Conservation (phyloP, 2,888 invertebrate genomes). For the Pogonocherus hispidulus region DNA sequence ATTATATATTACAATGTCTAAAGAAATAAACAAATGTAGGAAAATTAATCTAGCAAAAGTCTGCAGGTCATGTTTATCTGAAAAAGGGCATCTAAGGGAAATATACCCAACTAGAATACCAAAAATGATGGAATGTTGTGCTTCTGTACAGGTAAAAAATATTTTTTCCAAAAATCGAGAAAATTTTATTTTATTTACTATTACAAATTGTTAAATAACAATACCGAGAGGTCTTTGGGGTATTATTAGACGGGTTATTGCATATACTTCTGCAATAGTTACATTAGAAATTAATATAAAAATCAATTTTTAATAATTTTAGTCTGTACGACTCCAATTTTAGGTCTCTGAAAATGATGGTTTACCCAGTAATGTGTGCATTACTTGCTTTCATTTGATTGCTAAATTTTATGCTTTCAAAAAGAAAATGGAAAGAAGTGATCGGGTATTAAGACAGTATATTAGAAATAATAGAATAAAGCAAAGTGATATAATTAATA, state of each 20-base stretch:
- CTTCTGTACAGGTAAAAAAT: constrained; percentile 60
- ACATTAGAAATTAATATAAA: too few relatives aligned
- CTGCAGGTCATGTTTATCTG: constrained; percentile 62
- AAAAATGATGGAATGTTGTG: constrained; percentile 62
- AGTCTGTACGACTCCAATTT: too few relatives aligned
- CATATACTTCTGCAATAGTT: too few relatives aligned
- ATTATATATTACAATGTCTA: constrained; percentile 38
- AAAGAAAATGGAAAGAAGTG: constrained; percentile 64
- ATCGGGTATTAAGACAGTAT: constrained; percentile 61
- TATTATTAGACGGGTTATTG: too few relatives aligned
- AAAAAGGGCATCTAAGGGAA: constrained; percentile 58
- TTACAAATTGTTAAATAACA: too few relatives aligned
- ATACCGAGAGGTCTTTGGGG: too few relatives aligned
- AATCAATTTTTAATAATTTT: too few relatives aligned
- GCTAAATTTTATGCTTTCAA: constrained; percentile 66
- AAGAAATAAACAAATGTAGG: constrained; percentile 41
- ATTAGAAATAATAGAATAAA: constrained; percentile 48
- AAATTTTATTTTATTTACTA: too few relatives aligned
- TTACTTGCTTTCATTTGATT: constrained; percentile 66
- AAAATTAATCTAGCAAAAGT: constrained; percentile 58
- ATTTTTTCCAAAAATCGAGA: too few relatives aligned
- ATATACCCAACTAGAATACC: constrained; percentile 61
- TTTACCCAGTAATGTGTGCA: constrained; percentile 66
- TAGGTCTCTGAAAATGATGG: constrained; percentile 65
- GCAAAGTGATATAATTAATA: constrained; percentile 58